phyloP scores from a whole-genome alignment of 2,113 vertebrate genomes.

The Todiramphus saurophagus region DNA sequence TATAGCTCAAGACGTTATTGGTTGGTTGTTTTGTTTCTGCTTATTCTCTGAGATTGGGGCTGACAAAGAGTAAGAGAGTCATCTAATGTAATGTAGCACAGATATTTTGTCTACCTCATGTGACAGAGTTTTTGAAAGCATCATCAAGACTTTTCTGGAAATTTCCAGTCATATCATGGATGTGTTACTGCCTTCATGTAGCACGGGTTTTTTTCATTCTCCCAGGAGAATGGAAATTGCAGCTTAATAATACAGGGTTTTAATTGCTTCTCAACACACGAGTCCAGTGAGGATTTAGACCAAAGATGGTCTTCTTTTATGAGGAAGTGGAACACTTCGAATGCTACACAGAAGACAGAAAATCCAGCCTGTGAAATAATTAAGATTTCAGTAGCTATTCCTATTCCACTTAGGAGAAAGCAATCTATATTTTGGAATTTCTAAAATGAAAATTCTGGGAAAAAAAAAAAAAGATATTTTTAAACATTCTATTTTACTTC shows the following conservation, averaged over 20 bases:
- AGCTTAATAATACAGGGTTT: background rate
- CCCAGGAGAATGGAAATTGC: background rate
- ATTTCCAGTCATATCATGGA: background rate
- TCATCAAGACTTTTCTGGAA: background rate
- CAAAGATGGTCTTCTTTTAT: background rate
- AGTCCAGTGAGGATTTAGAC: background rate
- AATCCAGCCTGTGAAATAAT: background rate
- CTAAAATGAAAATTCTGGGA: background rate
- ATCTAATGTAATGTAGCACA: accelerated
- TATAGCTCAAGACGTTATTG: background rate
- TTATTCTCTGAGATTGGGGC: background rate
- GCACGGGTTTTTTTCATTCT: background rate
- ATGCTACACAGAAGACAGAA: background rate
- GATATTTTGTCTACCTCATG: background rate
- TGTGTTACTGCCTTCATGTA: background rate
- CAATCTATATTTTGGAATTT: background rate
- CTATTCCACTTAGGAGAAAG: background rate
- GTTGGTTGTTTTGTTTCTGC: background rate
- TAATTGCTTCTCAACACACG: background rate
- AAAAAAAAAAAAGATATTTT: background rate
- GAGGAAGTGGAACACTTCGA: background rate
- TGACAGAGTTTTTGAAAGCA: background rate
- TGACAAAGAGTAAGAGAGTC: background rate
- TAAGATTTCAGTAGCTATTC: background rate
- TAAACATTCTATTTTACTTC: background rate